These are phyloP conservation scores for Drosophila cyrtoloma DNA, from an alignment of 2,888 invertebrate genomes.

Conservation along the genomic window DNA sequence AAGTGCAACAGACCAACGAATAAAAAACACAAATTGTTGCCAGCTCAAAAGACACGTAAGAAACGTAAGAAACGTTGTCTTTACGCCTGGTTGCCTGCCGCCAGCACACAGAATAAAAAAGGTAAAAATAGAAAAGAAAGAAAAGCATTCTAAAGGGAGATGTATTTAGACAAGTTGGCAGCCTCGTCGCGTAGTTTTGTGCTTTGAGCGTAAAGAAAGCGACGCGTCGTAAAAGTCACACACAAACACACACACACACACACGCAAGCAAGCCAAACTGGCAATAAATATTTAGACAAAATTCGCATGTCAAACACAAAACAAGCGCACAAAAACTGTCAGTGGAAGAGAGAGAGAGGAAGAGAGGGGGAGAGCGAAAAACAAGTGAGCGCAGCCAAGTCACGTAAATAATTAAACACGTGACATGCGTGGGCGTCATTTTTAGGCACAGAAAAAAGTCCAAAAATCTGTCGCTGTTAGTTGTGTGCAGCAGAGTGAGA, in stretches of 20 bases:
- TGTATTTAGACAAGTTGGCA: slow-evolving; percentile 56
- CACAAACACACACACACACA: slow-evolving; percentile 23
- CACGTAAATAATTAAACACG: slow-evolving; percentile 86
- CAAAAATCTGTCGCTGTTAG: slow-evolving; percentile 35
- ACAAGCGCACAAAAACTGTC: slow-evolving; percentile 15
- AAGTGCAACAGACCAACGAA: slow-evolving; percentile 4
- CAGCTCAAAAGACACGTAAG: slow-evolving; percentile 34
- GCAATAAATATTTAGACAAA: slow-evolving; percentile 80
- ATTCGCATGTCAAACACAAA: slow-evolving; percentile 64
- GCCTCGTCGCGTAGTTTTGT: slow-evolving; percentile 43
- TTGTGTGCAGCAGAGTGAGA: slow-evolving; percentile 5
- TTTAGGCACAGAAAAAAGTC: slow-evolving; percentile 35
- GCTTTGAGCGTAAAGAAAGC: slow-evolving; percentile 23
- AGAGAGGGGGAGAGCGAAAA: neutral
- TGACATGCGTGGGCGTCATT: slow-evolving; percentile 84
- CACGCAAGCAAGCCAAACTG: slow-evolving; percentile 48
- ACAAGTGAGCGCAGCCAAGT: slow-evolving; percentile 82
- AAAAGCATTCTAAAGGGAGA: slow-evolving; percentile 4
- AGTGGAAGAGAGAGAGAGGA: slow-evolving; percentile 5
- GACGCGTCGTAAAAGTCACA: slow-evolving; percentile 55
- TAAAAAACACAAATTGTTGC: slow-evolving; percentile 16
- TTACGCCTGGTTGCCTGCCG: slow-evolving; percentile 47
- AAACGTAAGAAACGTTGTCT: slow-evolving; percentile 42
- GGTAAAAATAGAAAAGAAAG: slow-evolving; percentile 8
- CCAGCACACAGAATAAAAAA: slow-evolving; percentile 15